These are phyloP conservation scores for Ametastegia equiseti DNA, from an alignment of 2,888 invertebrate genomes.

Conservation along the genomic window DNA sequence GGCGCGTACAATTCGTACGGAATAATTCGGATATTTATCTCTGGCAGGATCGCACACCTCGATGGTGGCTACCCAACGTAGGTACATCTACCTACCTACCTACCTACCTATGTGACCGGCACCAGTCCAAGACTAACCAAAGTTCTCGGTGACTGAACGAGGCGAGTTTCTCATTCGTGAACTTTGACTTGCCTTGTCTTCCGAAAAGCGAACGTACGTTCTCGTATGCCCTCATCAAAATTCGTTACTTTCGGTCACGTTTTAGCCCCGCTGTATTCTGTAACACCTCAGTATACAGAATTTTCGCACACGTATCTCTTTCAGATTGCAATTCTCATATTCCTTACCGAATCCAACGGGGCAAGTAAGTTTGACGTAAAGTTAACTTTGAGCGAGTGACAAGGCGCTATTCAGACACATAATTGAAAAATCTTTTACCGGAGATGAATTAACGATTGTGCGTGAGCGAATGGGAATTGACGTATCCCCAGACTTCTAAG, in stretches of 20 bases:
- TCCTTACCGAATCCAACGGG: neutral
- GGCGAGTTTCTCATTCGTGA: conserved; percentile 48
- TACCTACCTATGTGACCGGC: conserved; percentile 13
- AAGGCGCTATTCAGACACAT: neutral
- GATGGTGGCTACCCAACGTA: too few relatives aligned
- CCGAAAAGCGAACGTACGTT: conserved; percentile 14
- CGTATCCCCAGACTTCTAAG: conserved; percentile 40
- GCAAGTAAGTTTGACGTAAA: neutral
- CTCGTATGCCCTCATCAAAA: neutral
- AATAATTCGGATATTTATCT: conserved; percentile 51
- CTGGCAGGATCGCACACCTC: conserved; percentile 46
- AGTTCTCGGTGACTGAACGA: conserved; percentile 40
- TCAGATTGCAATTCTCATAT: neutral
- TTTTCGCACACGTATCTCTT: conserved; percentile 1
- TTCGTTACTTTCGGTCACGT: conserved; percentile 39
- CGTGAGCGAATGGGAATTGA: neutral
- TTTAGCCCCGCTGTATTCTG: neutral
- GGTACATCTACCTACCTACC: too few relatives aligned
- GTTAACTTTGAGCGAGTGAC: neutral
- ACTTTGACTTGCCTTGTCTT: conserved; percentile 45
- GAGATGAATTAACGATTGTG: neutral
- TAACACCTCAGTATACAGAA: neutral
- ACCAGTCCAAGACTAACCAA: conserved; percentile 6
- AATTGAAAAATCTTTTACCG: conserved; percentile 11
- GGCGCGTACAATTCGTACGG: conserved; percentile 40